These are phyloP conservation scores for Chrysolophus pictus DNA, from an alignment of 2,797 vertebrate species.

Conservation along the genomic window DNA sequence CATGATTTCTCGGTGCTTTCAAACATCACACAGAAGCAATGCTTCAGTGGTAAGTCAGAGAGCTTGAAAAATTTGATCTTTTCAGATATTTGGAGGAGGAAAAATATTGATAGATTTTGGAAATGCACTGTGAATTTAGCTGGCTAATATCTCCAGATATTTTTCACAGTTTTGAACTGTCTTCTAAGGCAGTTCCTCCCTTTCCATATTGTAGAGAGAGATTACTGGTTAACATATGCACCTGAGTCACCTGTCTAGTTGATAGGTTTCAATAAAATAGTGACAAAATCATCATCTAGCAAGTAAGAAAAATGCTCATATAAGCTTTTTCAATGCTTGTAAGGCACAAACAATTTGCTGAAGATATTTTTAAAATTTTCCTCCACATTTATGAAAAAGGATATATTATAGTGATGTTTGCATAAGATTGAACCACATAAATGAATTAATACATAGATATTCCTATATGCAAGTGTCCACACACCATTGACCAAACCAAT, in stretches of 20 bases:
- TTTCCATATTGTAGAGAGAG: neutral
- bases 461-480: accelerated
- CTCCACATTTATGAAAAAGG: neutral
- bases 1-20: neutral
- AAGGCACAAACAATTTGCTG: neutral
- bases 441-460: neutral
- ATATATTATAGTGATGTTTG: neutral
- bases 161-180: neutral
- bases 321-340: neutral
- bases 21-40: neutral
- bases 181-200: neutral
- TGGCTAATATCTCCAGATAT: neutral
- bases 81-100: neutral
- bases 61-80: neutral
- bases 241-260: neutral
- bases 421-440: neutral
- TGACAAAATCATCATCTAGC: neutral
- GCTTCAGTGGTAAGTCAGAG: neutral
- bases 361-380: neutral
- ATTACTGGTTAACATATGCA: neutral
- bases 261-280: neutral
- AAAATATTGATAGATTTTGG: neutral
- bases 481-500: conserved; percentile 7
- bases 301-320: neutral
- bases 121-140: neutral